Evolutionary conservation across 35 echinoderm and acorn worm species (phyloP).

Genomic region (Patiria miniata): DNA sequence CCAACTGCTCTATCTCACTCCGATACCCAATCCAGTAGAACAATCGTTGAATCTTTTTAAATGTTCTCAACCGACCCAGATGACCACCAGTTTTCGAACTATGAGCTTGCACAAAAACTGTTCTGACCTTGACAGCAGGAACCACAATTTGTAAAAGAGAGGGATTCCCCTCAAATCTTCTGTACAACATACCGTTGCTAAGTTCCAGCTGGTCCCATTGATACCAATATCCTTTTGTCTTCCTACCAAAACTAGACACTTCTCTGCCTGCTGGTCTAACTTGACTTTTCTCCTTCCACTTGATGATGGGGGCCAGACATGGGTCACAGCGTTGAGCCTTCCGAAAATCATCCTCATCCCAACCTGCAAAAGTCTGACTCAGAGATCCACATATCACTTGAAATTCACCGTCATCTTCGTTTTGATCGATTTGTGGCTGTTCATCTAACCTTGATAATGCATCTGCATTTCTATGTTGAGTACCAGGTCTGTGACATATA

Average conservation of each 20-base stretch:
- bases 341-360: not conserved
- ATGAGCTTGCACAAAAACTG: not conserved
- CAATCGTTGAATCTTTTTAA: constrained; percentile 1
- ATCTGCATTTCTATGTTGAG: too few relatives aligned
- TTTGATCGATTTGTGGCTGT: too few relatives aligned
- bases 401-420: too few relatives aligned
- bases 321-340: not conserved
- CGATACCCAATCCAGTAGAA: constrained; percentile 18
- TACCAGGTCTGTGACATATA: too few relatives aligned
- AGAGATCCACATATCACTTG: not conserved
- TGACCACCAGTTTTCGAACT: constrained; percentile 6
- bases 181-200: not conserved
- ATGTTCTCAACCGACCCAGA: not conserved
- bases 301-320: not conserved
- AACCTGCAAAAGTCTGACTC: not conserved
- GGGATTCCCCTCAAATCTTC: not conserved
- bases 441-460: not conserved
- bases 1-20: not conserved
- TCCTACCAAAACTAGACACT: not conserved
- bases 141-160: constrained; percentile 15
- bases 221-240: not conserved
- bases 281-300: not conserved
- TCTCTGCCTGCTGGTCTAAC: not conserved
- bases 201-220: constrained; percentile 26
- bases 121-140: not conserved